Evolutionary conservation across 2,113 vertebrate genomes (phyloP).

Genomic region (Paedocypris sp.): DNA sequence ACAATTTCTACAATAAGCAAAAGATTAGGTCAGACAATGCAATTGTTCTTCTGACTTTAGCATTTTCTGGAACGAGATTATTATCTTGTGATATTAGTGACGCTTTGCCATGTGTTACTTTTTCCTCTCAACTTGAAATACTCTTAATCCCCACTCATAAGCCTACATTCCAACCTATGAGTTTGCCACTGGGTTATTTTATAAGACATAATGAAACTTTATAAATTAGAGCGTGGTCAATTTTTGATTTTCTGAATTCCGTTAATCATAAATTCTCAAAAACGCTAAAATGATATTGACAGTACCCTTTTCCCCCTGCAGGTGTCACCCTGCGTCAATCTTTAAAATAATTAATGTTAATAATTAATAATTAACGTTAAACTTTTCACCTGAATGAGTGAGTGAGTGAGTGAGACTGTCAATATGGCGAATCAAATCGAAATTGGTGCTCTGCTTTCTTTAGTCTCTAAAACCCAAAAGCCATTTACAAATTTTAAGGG

Average conservation of each 20-base stretch:
- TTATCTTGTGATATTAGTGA: conserved; percentile 30
- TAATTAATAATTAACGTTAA: no score
- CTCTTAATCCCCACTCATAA: conserved; percentile 45
- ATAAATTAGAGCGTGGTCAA: no score
- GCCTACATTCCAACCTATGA: conserved; percentile 40
- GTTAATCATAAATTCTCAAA: no score
- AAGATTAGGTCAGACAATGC: conserved; percentile 40
- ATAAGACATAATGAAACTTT: no score
- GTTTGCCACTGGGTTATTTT: conserved; percentile 6
- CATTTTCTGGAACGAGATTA: conserved; percentile 49
- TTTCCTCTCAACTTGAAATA: conserved; percentile 36
- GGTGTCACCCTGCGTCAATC: conserved; percentile 31
- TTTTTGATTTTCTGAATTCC: conserved; percentile 14
- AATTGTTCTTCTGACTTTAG: conserved; percentile 43
- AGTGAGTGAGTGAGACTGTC: no score
- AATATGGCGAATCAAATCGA: no score
- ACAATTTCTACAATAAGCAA: conserved; percentile 40
- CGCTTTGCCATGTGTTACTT: conserved; percentile 43
- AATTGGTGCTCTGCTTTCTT: no score
- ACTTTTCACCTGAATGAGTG: no score
- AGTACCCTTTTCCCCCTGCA: conserved; percentile 9
- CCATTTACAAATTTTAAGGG: no score
- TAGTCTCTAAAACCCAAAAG: no score
- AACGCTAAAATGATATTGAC: no score
- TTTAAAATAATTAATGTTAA: no score